A percentile compares a stretch with the other conserved stretches of the same genome.
These are phyloP conservation scores for Circaetus cinerascens DNA, from an alignment of 2,113 vertebrate species.

Conservation along the genomic window DNA sequence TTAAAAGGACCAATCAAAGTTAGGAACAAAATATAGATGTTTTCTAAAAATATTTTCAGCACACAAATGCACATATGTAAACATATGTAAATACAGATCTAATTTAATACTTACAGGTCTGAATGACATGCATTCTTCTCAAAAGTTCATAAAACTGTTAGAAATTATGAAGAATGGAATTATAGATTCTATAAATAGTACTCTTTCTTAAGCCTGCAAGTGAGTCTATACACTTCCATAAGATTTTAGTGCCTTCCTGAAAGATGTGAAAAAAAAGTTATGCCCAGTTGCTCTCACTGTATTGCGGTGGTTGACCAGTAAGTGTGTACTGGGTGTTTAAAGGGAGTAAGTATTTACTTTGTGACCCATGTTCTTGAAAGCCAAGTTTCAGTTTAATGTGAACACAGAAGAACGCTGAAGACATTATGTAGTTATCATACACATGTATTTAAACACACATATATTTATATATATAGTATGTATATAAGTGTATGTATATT, in stretches of 20 bases:
- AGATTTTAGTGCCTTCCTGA: background rate
- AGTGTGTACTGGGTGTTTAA: background rate
- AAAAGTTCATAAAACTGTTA: background rate
- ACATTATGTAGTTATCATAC: background rate
- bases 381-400: background rate
- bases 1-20: background rate
- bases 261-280: background rate
- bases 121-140: background rate
- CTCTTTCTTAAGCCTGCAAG: background rate
- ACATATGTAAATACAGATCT: background rate
- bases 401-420: background rate
- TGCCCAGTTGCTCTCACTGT: background rate
- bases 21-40: background rate
- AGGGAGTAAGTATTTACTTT: background rate
- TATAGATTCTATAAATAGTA: background rate
- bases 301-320: background rate
- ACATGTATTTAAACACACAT: background rate
- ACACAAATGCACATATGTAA: background rate
- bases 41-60: background rate
- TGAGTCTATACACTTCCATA: background rate
- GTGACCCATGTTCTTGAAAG: background rate
- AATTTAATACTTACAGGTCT: background rate
- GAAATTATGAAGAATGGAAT: background rate
- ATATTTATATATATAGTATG: background rate
- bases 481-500: background rate